These are phyloP conservation scores for Cathartes aura DNA, from an alignment of 2,113 vertebrate species.

Conservation along the genomic window DNA sequence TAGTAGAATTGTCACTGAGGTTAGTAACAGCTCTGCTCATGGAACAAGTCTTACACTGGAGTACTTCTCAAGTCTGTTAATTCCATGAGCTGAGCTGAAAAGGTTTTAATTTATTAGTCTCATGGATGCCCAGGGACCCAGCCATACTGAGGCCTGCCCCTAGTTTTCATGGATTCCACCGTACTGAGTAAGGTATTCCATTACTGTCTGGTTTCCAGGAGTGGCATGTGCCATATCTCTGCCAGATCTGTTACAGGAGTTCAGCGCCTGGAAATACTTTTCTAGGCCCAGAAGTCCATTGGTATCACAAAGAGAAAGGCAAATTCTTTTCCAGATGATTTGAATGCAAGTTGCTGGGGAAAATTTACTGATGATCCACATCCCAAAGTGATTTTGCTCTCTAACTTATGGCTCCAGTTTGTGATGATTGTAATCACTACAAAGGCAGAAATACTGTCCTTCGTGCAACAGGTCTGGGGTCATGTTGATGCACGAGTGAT, in stretches of 20 bases:
- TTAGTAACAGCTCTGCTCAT: background rate
- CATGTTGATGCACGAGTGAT: background rate
- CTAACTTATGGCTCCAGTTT: background rate
- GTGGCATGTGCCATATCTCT: background rate
- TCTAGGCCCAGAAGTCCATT: background rate
- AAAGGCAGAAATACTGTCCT: background rate
- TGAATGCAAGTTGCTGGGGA: background rate
- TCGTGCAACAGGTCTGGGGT: fast-evolving
- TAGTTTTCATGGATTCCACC: background rate
- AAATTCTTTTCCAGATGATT: background rate
- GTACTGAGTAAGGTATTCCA: background rate
- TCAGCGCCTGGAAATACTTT: background rate
- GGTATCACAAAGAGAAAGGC: background rate
- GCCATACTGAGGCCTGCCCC: background rate
- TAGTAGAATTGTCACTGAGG: background rate
- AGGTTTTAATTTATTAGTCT: background rate
- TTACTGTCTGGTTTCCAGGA: background rate
- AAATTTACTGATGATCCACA: background rate
- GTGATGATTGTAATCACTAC: background rate
- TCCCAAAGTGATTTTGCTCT: background rate
- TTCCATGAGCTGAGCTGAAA: background rate
- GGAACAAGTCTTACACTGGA: background rate
- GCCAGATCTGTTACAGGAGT: background rate
- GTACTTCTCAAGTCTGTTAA: background rate
- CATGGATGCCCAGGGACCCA: background rate